Base-by-base conservation (phyloP, 2,888 invertebrate species). In the Oxytorus armatus region DNA sequence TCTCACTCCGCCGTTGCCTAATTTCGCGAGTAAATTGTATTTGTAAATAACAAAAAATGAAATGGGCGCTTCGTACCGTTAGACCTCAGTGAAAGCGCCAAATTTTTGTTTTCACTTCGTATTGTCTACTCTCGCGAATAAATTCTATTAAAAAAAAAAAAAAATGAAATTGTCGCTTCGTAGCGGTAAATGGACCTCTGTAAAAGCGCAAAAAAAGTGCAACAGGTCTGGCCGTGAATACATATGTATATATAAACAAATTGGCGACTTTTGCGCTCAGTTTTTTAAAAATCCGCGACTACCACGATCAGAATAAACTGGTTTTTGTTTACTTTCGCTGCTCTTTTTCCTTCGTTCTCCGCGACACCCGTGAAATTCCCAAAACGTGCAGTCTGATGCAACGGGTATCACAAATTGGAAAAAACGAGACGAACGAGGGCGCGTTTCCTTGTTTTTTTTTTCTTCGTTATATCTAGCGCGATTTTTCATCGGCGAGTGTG, bases 311-410 rank as follows among this genome's bases (percentile, higher is more conserved):
- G 42, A 23, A 42, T 1, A 42, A 39, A 61, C 25, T 8, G 1
- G 0, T 16, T 33, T 59, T 57, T 23, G 11, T 51, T 36, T 42
- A 51, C 39, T 7, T 47, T 47, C 8, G 14, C 14, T 16, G n/a
- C 25, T 23, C 39, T n/a, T 42, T 57, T 16, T 36, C 4, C 8
- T 57, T 18, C 7, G 8, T 21, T 51, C n/a, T 11, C 29, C 51
- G 57, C 57, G 51, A 42, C 51, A 73, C 47, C 42, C 69, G 61
- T 69, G 76, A 63, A 47, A 55, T 21, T 79, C 69, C 42, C 44
- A 82, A 79, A 82, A 79, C 66, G 73, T 63, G 79, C 79, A 73
- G 36, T 44, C 18, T n/a, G 33, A 63, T 29, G 79, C 79, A 77
- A 70, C 68, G 77, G 74, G 79, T 72, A 72, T 79, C 69, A 75